phyloP scores from a whole-genome alignment of 2,113 vertebrate genomes.

The Irena cyanogastra region DNA sequence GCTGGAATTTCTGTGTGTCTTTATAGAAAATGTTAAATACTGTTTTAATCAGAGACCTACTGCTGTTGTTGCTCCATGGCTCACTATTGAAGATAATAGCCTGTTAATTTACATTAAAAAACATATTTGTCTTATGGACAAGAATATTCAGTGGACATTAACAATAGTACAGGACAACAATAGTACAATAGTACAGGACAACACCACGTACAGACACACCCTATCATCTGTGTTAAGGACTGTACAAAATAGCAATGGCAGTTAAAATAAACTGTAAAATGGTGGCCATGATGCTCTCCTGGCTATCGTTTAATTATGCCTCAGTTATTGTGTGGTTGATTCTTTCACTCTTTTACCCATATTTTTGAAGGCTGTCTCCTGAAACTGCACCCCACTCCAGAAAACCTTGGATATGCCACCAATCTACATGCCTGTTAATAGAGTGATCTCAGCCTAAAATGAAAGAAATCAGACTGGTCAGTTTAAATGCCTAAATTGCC shows the following conservation, averaged over 20 bases:
- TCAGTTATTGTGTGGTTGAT: background rate
- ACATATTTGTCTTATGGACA: background rate
- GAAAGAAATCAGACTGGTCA: conserved; percentile 3
- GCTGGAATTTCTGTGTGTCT: background rate
- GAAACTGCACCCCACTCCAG: background rate
- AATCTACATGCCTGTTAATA: background rate
- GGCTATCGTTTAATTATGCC: background rate
- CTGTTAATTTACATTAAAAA: background rate
- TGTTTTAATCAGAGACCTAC: background rate
- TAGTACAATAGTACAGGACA: background rate
- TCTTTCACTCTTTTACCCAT: background rate
- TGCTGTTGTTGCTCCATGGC: background rate
- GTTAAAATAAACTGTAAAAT: background rate
- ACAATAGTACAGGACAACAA: background rate
- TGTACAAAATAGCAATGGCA: background rate
- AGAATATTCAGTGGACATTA: background rate
- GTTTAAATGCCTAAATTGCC: conserved; percentile 15
- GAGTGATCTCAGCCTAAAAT: background rate
- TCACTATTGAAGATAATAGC: background rate
- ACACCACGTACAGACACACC: background rate
- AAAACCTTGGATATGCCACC: background rate
- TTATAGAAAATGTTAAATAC: background rate
- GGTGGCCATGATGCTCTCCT: background rate
- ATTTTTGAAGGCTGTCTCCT: background rate
- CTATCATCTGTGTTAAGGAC: background rate